phyloP scores from a whole-genome alignment of 37 sponge, comb jelly and placozoan genomes.

The Petrosia ficiformis region DNA sequence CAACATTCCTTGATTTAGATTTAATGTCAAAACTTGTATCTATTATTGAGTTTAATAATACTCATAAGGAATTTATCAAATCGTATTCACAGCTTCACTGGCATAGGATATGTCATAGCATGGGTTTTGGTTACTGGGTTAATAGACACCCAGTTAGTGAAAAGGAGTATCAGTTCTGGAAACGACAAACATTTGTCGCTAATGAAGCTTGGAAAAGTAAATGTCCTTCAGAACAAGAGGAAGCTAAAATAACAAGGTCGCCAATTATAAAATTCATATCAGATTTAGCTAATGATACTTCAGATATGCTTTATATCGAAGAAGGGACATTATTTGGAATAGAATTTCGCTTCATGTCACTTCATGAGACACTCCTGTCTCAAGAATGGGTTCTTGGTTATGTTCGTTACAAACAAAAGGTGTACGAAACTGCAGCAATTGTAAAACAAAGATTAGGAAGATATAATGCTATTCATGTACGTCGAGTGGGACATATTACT shows the following conservation, averaged over 20 bases:
- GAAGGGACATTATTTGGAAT: conserved; percentile 86
- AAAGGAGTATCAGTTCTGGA: conserved; percentile 36
- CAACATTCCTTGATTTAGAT: conserved; percentile 61
- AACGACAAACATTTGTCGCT: conserved; percentile 36
- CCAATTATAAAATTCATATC: conserved; percentile 51
- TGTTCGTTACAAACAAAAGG: conserved; percentile 23
- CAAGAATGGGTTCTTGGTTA: conserved; percentile 49
- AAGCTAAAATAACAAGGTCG: background rate
- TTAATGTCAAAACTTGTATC: conserved; percentile 48
- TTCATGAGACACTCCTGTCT: conserved; percentile 33
- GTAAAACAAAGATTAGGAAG: conserved; percentile 31
- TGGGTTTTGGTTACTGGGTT: conserved; percentile 82
- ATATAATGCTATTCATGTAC: conserved; percentile 83
- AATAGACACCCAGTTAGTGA: conserved; percentile 34
- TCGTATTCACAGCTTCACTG: conserved; percentile 42
- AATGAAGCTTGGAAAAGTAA: conserved; percentile 55
- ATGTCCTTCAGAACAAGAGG: conserved; percentile 51
- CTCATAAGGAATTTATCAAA: conserved; percentile 46
- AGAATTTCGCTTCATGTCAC: conserved; percentile 56
- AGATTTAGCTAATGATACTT: conserved; percentile 41
- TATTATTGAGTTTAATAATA: conserved; percentile 26
- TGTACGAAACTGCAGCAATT: conserved; percentile 10
- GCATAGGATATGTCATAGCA: conserved; percentile 78
- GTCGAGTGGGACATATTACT: conserved; percentile 54
- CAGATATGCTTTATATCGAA: conserved; percentile 81